Percentiles rank a stretch among this genome's conserved stretches.
These are phyloP conservation scores for Fregetta grallaria DNA, from an alignment of 2,113 vertebrate species.

Conservation along the genomic window DNA sequence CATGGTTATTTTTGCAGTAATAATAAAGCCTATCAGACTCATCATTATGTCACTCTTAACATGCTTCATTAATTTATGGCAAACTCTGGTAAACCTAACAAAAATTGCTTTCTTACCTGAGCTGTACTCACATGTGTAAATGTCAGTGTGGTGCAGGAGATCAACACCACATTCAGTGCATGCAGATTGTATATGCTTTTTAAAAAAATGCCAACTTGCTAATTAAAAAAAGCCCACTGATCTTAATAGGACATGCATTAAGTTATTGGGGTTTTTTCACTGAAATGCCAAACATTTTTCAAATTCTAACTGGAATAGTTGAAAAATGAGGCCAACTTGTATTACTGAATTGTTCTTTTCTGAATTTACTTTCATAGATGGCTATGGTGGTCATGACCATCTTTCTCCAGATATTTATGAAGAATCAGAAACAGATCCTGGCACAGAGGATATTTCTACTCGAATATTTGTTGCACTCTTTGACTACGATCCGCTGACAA, in stretches of 20 bases:
- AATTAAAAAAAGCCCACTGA: background rate
- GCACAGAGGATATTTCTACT: constrained; percentile 79
- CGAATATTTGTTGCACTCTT: constrained; percentile 96
- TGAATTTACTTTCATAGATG: constrained; percentile 74
- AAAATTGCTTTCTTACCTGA: background rate
- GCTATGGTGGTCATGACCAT: constrained; percentile 79
- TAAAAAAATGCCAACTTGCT: background rate
- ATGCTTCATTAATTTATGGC: background rate
- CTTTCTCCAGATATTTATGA: constrained; percentile 88
- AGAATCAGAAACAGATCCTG: constrained; percentile 84
- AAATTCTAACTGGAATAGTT: background rate
- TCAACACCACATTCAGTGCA: background rate
- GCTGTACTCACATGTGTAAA: background rate
- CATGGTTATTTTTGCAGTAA: background rate
- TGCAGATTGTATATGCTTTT: background rate
- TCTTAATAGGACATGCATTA: background rate
- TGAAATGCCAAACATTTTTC: background rate
- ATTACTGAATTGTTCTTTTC: background rate
- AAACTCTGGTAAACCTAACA: background rate
- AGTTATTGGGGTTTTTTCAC: background rate
- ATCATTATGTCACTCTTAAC: background rate
- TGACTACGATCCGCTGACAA: constrained; percentile 93
- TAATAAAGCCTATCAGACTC: background rate
- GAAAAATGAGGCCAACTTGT: background rate
- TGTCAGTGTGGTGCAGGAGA: background rate